Percentiles rank a stretch among this genome's conserved stretches.
Conservation (phyloP, 2,797 vertebrate species). For the Ibycter americanus region DNA sequence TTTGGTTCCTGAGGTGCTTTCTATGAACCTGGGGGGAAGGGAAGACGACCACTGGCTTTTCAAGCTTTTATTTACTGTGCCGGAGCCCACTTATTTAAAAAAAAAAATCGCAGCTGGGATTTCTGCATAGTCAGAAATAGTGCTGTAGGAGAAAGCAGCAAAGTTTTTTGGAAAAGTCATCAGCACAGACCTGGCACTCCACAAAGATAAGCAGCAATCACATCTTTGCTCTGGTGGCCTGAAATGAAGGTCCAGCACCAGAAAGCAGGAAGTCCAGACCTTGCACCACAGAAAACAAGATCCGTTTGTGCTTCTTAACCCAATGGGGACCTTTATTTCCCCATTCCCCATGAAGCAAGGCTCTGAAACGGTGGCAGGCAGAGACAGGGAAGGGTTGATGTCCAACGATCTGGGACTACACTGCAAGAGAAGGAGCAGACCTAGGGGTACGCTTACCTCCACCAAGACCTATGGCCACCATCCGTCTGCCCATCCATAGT, state of each 20-base stretch:
- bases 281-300: neutral
- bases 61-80: neutral
- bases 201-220: neutral
- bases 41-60: neutral
- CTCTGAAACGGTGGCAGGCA: neutral
- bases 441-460: neutral
- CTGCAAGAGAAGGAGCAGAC: neutral
- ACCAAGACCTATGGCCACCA: neutral
- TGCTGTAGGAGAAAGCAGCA: neutral
- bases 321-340: neutral
- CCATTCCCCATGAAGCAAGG: neutral
- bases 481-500: neutral
- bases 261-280: neutral
- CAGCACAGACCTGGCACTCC: neutral
- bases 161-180: neutral
- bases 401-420: neutral
- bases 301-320: neutral
- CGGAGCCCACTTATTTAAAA: neutral
- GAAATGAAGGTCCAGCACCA: neutral
- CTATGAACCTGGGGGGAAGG: accelerated
- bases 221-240: neutral
- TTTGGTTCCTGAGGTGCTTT: neutral
- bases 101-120: neutral
- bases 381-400: neutral
- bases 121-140: neutral